These are phyloP conservation scores for Lipotes vexillifer DNA, from an alignment of 2,113 vertebrate genomes.

Conservation along the genomic window DNA sequence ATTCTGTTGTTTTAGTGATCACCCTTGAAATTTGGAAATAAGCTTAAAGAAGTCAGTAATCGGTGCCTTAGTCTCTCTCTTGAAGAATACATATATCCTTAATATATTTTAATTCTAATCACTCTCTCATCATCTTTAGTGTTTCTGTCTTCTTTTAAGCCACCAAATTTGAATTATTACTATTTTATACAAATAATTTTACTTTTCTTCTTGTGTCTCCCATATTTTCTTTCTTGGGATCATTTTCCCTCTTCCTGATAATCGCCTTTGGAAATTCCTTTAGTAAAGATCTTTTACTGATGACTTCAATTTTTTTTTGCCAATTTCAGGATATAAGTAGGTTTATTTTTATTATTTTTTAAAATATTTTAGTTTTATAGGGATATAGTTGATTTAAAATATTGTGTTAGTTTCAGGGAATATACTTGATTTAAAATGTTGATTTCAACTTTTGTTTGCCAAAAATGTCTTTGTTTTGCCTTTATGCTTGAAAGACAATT, in stretches of 20 bases:
- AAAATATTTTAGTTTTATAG: too few species aligned
- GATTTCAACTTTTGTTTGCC: neutral
- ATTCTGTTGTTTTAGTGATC: neutral
- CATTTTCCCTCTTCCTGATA: neutral
- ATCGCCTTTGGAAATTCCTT: neutral
- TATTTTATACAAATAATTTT: neutral
- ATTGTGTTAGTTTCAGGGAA: too few species aligned
- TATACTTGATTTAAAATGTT: too few species aligned
- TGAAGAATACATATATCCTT: neutral
- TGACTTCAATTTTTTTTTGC: neutral
- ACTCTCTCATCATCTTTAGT: neutral
- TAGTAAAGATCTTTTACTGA: neutral
- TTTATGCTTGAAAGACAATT: conserved; percentile 16
- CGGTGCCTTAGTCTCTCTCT: neutral
- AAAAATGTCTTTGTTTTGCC: neutral
- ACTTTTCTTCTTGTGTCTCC: neutral
- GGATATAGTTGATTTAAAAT: too few species aligned
- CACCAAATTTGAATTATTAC: neutral
- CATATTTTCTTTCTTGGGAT: neutral
- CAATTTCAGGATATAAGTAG: too few species aligned
- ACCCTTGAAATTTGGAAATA: conserved; percentile 26
- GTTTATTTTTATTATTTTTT: too few species aligned
- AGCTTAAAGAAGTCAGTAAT: neutral
- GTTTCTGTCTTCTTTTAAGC: neutral
- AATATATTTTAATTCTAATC: neutral